A percentile compares a stretch with the other conserved stretches of the same genome.
Evolutionary conservation across 1,140 invertebrate genomes (phyloP).

Genomic region (Mylabris phalerata): DNA sequence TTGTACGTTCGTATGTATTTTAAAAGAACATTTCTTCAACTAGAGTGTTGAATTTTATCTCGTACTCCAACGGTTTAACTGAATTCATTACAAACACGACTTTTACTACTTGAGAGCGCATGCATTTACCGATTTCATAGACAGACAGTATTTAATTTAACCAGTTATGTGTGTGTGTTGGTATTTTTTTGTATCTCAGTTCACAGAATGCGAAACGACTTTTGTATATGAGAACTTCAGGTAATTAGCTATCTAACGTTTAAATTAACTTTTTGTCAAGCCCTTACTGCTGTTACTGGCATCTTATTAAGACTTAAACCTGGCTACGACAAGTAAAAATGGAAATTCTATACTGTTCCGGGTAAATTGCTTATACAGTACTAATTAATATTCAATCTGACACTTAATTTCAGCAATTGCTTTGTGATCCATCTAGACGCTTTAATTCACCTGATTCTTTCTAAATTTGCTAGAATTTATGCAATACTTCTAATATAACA

Average conservation of each 20-base stretch:
- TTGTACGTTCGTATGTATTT: slow-evolving; percentile 22
- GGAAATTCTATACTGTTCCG: slow-evolving; percentile 3
- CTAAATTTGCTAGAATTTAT: too few relatives aligned
- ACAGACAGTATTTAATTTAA: not conserved
- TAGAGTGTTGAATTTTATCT: slow-evolving; percentile 21
- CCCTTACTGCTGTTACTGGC: slow-evolving; percentile 5
- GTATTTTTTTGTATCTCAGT: too few relatives aligned
- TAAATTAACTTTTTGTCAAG: slow-evolving; percentile 12
- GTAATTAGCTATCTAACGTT: slow-evolving; percentile 17
- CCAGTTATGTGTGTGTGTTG: too few relatives aligned
- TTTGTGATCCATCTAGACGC: too few relatives aligned
- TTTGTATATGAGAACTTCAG: not conserved
- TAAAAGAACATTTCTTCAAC: slow-evolving; percentile 25
- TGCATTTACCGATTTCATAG: not conserved
- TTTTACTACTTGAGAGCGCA: not conserved
- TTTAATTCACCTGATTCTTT: too few relatives aligned
- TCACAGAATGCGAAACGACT: too few relatives aligned
- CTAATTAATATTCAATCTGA: not conserved
- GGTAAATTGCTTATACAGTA: not conserved
- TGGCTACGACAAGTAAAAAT: slow-evolving; percentile 12
- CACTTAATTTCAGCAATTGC: too few relatives aligned
- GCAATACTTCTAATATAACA: too few relatives aligned
- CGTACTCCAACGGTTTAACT: slow-evolving; percentile 17
- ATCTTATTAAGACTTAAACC: slow-evolving; percentile 11
- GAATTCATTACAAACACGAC: slow-evolving; percentile 17